A percentile compares a stretch with the other conserved stretches of the same genome.
These are phyloP conservation scores for Drosophila pruinosa DNA, from an alignment of 1,140 invertebrate species.

Conservation along the genomic window DNA sequence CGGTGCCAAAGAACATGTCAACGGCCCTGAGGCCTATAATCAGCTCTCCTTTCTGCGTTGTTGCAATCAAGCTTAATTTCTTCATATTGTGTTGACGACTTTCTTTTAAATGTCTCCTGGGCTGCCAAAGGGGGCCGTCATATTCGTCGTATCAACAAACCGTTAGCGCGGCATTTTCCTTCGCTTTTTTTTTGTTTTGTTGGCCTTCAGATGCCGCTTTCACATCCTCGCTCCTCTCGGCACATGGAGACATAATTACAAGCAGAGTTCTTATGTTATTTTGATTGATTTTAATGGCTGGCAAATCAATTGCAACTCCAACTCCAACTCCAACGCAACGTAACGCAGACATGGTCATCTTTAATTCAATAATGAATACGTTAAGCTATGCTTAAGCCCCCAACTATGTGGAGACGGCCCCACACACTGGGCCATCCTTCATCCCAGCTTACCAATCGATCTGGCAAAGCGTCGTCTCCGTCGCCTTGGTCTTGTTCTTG, in stretches of 20 bases:
- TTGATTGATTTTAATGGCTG: slow-evolving; percentile 77
- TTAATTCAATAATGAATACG: slow-evolving; percentile 81
- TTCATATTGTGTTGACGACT: slow-evolving; percentile 59
- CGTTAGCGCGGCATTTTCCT: slow-evolving; percentile 62
- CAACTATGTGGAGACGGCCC: slow-evolving; percentile 9
- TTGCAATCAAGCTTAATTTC: slow-evolving; percentile 58
- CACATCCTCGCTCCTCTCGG: slow-evolving; percentile 4
- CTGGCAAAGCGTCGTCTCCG: neutral
- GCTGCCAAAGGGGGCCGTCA: too few species aligned
- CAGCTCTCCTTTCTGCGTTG: slow-evolving; percentile 22
- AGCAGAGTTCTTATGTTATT: slow-evolving; percentile 37
- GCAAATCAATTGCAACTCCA: slow-evolving; percentile 72
- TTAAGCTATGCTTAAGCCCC: slow-evolving; percentile 35
- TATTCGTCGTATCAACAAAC: slow-evolving; percentile 71
- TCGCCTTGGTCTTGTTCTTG: neutral
- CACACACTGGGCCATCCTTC: slow-evolving; percentile 34
- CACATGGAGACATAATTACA: slow-evolving; percentile 25
- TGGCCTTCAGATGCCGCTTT: slow-evolving; percentile 15
- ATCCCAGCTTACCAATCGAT: slow-evolving; percentile 1
- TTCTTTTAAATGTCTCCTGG: slow-evolving; percentile 45
- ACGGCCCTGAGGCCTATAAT: slow-evolving; percentile 62
- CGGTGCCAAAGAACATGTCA: slow-evolving; percentile 63
- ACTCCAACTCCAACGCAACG: slow-evolving; percentile 56
- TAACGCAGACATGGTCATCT: slow-evolving; percentile 76
- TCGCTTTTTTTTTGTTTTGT: slow-evolving; percentile 37